Evolutionary conservation across 2,797 vertebrate genomes (phyloP), one percentile per base, ranked within the genome.

Genomic region (Karalla daura): DNA sequence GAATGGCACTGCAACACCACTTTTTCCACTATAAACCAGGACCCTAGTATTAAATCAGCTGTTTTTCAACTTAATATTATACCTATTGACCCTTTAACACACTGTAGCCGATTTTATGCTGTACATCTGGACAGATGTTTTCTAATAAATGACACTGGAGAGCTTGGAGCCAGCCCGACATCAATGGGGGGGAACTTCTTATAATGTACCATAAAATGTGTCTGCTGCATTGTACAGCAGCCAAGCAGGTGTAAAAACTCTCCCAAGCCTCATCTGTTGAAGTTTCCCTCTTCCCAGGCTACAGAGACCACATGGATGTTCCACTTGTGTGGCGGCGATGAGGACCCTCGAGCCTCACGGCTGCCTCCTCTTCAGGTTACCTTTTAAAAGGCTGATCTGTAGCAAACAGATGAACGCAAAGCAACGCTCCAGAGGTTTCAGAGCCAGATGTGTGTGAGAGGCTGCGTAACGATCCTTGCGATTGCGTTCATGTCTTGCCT

Each of bases 361-460:
- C 56, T 56, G 58, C 65, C 65, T 84, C 59, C 36, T 56, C 45
- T 56, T 68, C 50, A 46, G 44, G 63, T 64, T 76, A 68, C 70
- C n/a, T 79, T 82, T 77, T 20, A n/a, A 73, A 64, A 64, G 51
- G n/a, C 65, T 81, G 74, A 70, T 84, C 84, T 76, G 75, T 63
- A 55, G 77, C 60, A 53, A 66, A 70, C 75, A 79, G 80, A 88
- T 81, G 82, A 53, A 68, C 4, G 53, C 4, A 10, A 47, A 59
- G 53, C 5, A 2, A 61, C 4, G 47, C 53, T 82, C 66, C 65
- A 50, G 59, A 76, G 60, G 67, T 58, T 71, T 76, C 36, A 8
- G 65, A 68, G 60, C 78, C 80, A 82, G 81, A 80, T 87, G 79
- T 82, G 78, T 86, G 86, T 33, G n/a, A 59, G 50, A 70, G 39